Evolutionary conservation across 2,797 vertebrate species (phyloP).

Genomic region (Leptoclinus maculatus): DNA sequence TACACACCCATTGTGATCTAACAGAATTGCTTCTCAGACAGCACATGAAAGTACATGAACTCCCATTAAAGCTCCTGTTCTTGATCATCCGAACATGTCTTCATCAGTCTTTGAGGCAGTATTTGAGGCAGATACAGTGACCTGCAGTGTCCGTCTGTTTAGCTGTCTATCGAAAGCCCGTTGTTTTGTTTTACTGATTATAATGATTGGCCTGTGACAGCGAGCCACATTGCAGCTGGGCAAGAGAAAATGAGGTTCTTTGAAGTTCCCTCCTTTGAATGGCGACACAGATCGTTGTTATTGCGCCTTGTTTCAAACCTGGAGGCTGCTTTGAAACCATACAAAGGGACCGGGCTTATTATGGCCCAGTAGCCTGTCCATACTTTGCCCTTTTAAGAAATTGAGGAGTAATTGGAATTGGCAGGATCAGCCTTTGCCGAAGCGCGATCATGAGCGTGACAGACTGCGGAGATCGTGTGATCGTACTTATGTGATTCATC

Average conservation of each 20-base stretch:
- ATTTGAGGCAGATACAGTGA: constrained; percentile 25
- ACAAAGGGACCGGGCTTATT: constrained; percentile 59
- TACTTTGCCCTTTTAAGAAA: constrained; percentile 25
- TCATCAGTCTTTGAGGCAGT: constrained; percentile 5
- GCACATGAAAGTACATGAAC: neutral
- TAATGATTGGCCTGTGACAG: constrained; percentile 69
- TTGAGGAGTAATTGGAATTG: constrained; percentile 34
- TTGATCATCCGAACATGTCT: constrained; percentile 19
- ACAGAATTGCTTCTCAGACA: neutral
- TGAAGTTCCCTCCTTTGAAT: constrained; percentile 74
- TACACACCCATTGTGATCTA: neutral
- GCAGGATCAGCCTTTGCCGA: constrained; percentile 26
- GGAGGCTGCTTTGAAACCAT: constrained; percentile 59
- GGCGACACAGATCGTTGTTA: constrained; percentile 56
- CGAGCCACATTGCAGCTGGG: constrained; percentile 62
- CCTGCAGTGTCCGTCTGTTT: constrained; percentile 25
- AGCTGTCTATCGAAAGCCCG: constrained; percentile 40
- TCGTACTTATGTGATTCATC: constrained; percentile 43
- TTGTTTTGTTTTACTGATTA: constrained; percentile 64
- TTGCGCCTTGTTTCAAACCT: constrained; percentile 61
- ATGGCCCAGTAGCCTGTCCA: constrained; percentile 27
- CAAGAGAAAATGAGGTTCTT: constrained; percentile 69
- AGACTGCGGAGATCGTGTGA: constrained; percentile 21
- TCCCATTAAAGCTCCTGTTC: constrained; percentile 24
- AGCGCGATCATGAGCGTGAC: neutral